Conservation (phyloP, 2,113 vertebrate genomes). For the Bubo blakistoni region DNA sequence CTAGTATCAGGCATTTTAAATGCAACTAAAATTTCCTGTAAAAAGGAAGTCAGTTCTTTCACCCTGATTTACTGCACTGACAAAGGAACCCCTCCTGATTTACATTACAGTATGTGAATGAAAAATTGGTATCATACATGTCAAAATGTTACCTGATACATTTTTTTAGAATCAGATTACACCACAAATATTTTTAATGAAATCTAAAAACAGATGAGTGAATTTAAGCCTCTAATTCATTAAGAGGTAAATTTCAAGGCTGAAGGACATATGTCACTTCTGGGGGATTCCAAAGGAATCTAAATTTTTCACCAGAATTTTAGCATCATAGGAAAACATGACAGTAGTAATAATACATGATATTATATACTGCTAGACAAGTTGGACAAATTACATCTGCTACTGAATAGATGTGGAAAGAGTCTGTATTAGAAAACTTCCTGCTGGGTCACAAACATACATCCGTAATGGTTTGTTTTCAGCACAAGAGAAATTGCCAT, state of each 20-base stretch:
- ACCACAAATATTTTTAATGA: neutral
- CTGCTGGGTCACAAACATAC: constrained; percentile 62
- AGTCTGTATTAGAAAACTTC: constrained; percentile 53
- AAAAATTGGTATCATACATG: neutral
- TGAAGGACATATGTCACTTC: neutral
- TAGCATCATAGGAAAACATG: constrained; percentile 17
- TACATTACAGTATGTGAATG: neutral
- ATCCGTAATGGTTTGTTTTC: constrained; percentile 71
- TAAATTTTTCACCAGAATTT: constrained; percentile 16
- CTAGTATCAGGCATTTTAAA: neutral
- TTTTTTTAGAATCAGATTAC: neutral
- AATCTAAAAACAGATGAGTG: neutral
- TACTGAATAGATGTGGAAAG: constrained; percentile 36
- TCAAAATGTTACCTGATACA: neutral
- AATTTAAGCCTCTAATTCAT: neutral
- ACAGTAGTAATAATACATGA: constrained; percentile 48
- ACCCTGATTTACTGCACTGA: neutral
- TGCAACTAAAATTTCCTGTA: neutral
- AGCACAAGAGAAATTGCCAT: constrained; percentile 70
- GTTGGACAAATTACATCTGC: constrained; percentile 38
- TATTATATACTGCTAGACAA: constrained; percentile 43
- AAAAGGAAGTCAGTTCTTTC: neutral
- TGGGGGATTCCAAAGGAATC: neutral
- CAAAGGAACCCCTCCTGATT: neutral
- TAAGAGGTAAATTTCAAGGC: neutral